These are phyloP conservation scores for Geotrypetes seraphini DNA, from an alignment of 2,797 vertebrate species.

Conservation along the genomic window DNA sequence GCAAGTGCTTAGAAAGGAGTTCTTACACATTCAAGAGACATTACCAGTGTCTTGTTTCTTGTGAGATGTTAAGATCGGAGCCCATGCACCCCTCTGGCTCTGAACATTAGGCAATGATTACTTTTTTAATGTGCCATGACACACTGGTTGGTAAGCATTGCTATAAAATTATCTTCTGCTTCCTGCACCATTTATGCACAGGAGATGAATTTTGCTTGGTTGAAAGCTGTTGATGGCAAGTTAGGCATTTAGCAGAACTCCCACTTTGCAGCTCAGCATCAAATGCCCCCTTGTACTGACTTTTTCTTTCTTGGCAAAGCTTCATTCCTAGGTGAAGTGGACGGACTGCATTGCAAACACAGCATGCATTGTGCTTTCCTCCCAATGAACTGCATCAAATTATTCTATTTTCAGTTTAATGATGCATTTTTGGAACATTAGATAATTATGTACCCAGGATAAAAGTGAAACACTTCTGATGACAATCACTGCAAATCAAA, in stretches of 20 bases:
- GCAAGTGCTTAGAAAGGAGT: no score
- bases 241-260: slow-evolving; percentile 13
- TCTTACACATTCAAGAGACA: no score
- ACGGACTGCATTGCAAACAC: slow-evolving; percentile 15
- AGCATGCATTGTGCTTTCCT: slow-evolving; percentile 5
- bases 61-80: no score
- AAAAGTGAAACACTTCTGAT: neutral
- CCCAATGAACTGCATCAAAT: slow-evolving; percentile 5
- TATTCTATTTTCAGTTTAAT: slow-evolving; percentile 4
- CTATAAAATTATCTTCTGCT: neutral
- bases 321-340: slow-evolving; percentile 22
- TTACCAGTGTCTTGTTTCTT: no score
- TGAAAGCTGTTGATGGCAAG: slow-evolving; percentile 7
- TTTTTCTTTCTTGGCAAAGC: no score
- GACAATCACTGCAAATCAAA: no score
- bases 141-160: no score
- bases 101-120: no score
- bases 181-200: neutral
- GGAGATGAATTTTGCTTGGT: slow-evolving; percentile 12
- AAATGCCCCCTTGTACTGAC: slow-evolving; percentile 17
- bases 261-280: slow-evolving; percentile 24
- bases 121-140: no score
- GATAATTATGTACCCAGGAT: neutral
- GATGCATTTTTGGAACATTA: neutral
- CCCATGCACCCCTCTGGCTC: no score